Evolutionary conservation across 2,888 invertebrate genomes (phyloP), one percentile per base, ranked within the genome.

Genomic region (Cecidostiba fungosa): DNA sequence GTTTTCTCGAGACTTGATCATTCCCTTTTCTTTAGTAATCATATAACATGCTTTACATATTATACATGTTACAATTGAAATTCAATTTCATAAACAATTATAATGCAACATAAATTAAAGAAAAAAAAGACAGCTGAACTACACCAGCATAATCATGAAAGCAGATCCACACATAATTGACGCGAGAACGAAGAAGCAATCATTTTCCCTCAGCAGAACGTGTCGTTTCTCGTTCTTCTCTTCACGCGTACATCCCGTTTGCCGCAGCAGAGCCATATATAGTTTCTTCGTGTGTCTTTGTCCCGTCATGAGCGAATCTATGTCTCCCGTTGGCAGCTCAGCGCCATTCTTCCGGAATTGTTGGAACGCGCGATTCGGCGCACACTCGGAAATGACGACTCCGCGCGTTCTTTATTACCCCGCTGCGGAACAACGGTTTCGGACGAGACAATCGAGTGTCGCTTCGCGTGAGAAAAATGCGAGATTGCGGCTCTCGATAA

Each of bases 271-370:
- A 43, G 62, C 23, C 74, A 29, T 59, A 59, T 50, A 19, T 50
- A 19, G 16, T 39, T 66, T 76, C 73, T 43, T 59, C 29, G 26
- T 77, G 36, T 82, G 50, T 76, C 82, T 76, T 77, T 82, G 74
- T 82, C 23, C 29, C 32, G 16, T 19, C 74, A n/a, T 47, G 29
- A n/a, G 54, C 39, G 69, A 70, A 82, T 83, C 66, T 54, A 69
- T 54, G 47, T 54, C 77, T 69, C 70, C n/a, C 14, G 29, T 54
- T 36, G 29, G 16, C 66, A 59, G 59, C 47, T 66, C 47, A 1
- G 73, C 54, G 47, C 66, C n/a, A 47, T 74, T 74, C 50, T 74
- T 69, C 73, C 74, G 80, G 80, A 81, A 76, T 79, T 54, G 84
- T 19, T 66, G 77, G 70, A 54, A n/a, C 70, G 82, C 76, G 59